Conservation (phyloP, 1,140 invertebrate species). For the Physella acuta region DNA sequence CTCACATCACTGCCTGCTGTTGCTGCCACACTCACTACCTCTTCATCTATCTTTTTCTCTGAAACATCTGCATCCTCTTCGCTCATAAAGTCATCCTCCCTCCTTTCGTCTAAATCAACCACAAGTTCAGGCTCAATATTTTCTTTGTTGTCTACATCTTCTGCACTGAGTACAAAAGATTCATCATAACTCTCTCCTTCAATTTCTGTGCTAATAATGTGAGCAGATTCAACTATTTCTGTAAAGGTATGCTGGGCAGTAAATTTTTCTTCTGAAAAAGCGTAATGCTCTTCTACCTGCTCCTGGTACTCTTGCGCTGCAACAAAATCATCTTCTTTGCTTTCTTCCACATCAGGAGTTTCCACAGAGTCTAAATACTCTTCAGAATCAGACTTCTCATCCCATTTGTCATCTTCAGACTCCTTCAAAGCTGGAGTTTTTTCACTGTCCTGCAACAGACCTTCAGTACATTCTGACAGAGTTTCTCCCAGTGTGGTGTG, state of each 20-base stretch:
- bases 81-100: neutral
- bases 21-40: constrained; percentile 11
- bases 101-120: neutral
- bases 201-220: constrained; percentile 7
- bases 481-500: too few species aligned
- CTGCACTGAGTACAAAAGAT: neutral
- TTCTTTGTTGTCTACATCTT: neutral
- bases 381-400: neutral
- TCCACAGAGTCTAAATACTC: neutral
- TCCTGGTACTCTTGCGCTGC: neutral
- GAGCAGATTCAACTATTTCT: neutral
- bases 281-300: neutral
- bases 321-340: neutral
- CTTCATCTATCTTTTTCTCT: neutral
- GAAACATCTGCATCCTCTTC: neutral
- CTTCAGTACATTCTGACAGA: neutral
- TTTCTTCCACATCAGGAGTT: neutral
- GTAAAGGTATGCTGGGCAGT: neutral
- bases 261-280: neutral
- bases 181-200: constrained; percentile 19
- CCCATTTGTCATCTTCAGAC: too few species aligned
- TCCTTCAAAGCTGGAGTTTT: neutral
- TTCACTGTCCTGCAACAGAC: neutral
- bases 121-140: neutral
- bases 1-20: constrained; percentile 20